These are phyloP conservation scores for Pogonognathellus flavescens DNA, from an alignment of 1,140 invertebrate genomes.

Conservation along the genomic window DNA sequence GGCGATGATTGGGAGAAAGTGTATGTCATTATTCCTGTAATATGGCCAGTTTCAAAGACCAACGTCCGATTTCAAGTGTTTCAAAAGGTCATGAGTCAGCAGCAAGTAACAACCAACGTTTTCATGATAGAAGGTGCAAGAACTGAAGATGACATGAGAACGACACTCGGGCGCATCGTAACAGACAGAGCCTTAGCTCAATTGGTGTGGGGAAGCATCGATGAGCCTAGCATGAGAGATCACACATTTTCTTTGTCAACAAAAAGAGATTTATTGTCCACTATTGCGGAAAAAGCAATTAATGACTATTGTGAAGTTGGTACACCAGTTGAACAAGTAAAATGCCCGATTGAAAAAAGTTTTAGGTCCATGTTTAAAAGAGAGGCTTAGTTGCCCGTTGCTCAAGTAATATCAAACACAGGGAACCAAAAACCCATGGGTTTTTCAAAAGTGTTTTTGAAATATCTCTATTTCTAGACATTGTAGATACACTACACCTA, in stretches of 20 bases:
- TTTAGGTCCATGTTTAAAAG: neutral
- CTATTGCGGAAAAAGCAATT: neutral
- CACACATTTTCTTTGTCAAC: constrained; percentile 53
- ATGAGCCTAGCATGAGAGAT: neutral
- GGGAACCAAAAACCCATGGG: too few relatives aligned
- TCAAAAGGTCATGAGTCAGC: neutral
- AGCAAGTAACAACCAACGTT: constrained; percentile 3
- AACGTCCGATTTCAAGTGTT: neutral
- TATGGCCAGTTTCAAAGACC: too few relatives aligned
- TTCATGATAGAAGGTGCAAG: constrained; percentile 7
- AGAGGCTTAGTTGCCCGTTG: too few relatives aligned
- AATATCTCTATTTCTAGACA: too few relatives aligned
- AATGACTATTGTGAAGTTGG: neutral
- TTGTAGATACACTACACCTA: too few relatives aligned
- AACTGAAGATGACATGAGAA: constrained; percentile 11
- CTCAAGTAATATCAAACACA: too few relatives aligned
- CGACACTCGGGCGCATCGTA: constrained; percentile 31
- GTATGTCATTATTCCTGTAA: too few relatives aligned
- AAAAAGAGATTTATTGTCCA: constrained; percentile 33
- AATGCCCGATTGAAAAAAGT: neutral
- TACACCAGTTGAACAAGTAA: neutral
- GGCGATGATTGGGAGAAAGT: too few relatives aligned
- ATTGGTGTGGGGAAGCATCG: too few relatives aligned
- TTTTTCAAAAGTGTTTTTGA: too few relatives aligned
- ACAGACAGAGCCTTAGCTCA: constrained; percentile 45